These are phyloP conservation scores for Gobiocypris rarus DNA, from an alignment of 2,113 vertebrate genomes.

Conservation along the genomic window DNA sequence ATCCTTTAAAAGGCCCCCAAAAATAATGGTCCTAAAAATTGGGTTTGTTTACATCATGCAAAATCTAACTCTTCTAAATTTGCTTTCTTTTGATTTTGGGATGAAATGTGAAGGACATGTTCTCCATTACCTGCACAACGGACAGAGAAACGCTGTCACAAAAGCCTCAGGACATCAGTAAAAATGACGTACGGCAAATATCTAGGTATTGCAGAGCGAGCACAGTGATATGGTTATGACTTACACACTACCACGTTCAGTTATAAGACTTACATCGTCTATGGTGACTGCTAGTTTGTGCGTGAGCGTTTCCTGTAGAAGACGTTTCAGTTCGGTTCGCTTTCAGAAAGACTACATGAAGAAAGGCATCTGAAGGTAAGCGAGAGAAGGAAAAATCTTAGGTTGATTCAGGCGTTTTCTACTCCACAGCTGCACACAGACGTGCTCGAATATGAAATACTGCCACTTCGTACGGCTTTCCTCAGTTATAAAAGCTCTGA, in stretches of 20 bases:
- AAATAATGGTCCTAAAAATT: neutral
- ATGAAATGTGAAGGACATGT: neutral
- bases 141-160: neutral
- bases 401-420: slow-evolving; percentile 15
- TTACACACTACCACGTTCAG: slow-evolving; percentile 22
- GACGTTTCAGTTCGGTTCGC: neutral
- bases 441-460: slow-evolving; percentile 63
- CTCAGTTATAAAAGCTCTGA: slow-evolving; percentile 58
- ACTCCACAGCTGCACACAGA: slow-evolving; percentile 1
- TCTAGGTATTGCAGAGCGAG: slow-evolving; percentile 41
- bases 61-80: neutral
- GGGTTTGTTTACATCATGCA: neutral
- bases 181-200: slow-evolving; percentile 16
- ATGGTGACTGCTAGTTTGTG: neutral
- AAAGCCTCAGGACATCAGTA: neutral
- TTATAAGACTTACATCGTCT: neutral
- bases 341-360: slow-evolving; percentile 23
- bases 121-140: neutral
- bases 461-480: slow-evolving; percentile 59
- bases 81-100: neutral
- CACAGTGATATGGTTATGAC: slow-evolving; percentile 56
- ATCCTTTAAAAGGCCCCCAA: no score
- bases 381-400: slow-evolving; percentile 31
- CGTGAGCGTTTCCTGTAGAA: neutral
- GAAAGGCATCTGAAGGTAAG: slow-evolving; percentile 41